A percentile compares a stretch with the other conserved stretches of the same genome.
phyloP scores from a whole-genome alignment of 1,140 invertebrate genomes.

The Branchinecta lynchi region DNA sequence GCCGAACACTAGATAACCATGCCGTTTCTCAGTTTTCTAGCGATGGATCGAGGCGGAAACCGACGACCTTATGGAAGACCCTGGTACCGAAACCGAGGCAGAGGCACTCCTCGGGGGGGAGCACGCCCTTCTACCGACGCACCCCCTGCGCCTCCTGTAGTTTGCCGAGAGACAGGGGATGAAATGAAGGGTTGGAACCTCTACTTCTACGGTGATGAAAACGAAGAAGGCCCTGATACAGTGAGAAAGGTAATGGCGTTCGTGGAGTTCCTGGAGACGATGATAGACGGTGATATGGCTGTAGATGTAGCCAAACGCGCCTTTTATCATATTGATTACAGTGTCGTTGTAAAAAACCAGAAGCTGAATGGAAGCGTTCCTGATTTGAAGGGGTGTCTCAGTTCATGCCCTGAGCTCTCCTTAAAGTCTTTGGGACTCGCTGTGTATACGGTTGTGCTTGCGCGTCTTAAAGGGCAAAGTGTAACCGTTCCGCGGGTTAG shows the following conservation, averaged over 20 bases:
- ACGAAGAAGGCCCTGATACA: conserved; percentile 30
- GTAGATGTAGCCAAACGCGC: conserved; percentile 44
- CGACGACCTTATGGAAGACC: not conserved
- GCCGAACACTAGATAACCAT: too few species aligned
- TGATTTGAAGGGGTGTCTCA: conserved; percentile 45
- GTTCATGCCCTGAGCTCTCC: conserved; percentile 43
- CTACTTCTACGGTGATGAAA: conserved; percentile 50
- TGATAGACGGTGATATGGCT: conserved; percentile 37
- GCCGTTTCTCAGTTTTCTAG: not conserved
- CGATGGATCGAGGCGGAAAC: conserved; percentile 2
- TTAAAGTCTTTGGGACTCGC: conserved; percentile 51
- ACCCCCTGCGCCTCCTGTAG: not conserved
- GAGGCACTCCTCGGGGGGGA: not conserved
- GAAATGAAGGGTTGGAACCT: conserved; percentile 43
- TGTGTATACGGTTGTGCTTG: conserved; percentile 45
- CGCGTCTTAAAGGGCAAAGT: conserved; percentile 15
- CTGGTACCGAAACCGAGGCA: not conserved
- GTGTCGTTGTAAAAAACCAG: conserved; percentile 40
- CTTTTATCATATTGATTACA: conserved; percentile 46
- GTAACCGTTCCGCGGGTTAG: conserved; percentile 14
- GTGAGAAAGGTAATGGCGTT: conserved; percentile 37
- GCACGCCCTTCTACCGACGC: not conserved
- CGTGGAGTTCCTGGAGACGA: conserved; percentile 38
- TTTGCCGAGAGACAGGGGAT: not conserved
- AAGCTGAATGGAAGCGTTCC: conserved; percentile 43